Percentiles rank a stretch among this genome's conserved stretches.
Evolutionary conservation across 2,888 invertebrate genomes (phyloP).

Genomic region (Oligia strigilis): DNA sequence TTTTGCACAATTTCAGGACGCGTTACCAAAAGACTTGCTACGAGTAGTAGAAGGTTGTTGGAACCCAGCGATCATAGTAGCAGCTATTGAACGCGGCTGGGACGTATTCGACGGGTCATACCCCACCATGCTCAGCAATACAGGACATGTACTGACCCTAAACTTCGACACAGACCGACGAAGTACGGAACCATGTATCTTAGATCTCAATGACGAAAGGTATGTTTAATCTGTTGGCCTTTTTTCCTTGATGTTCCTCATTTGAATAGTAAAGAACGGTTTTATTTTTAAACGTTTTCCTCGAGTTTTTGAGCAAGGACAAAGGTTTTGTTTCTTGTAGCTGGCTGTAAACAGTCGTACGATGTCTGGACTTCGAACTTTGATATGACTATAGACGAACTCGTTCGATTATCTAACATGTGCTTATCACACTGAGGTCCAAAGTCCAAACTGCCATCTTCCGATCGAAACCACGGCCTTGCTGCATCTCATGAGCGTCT

Average conservation of each 20-base stretch:
- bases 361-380: constrained; percentile 11
- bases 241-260: constrained; percentile 12
- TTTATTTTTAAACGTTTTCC: constrained; percentile 16
- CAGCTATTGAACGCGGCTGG: constrained; percentile 94
- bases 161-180: constrained; percentile 83
- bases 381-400: not conserved
- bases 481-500: constrained; percentile 16
- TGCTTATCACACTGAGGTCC: too few species aligned
- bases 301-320: not conserved
- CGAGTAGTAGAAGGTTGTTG: constrained; percentile 95
- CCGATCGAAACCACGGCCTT: constrained; percentile 1
- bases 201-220: constrained; percentile 90
- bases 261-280: constrained; percentile 1
- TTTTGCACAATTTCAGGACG: constrained; percentile 84
- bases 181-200: constrained; percentile 84
- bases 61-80: constrained; percentile 93
- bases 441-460: not conserved
- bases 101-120: constrained; percentile 97
- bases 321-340: constrained; percentile 13
- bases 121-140: constrained; percentile 93
- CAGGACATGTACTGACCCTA: constrained; percentile 93
- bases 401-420: constrained; percentile 13
- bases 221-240: constrained; percentile 71
- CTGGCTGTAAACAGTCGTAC: not conserved
- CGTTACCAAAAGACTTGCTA: constrained; percentile 92